Evolutionary conservation across 2,888 invertebrate species (phyloP), one percentile per base, ranked within the genome.

Genomic region (Hypercompe scribonia): DNA sequence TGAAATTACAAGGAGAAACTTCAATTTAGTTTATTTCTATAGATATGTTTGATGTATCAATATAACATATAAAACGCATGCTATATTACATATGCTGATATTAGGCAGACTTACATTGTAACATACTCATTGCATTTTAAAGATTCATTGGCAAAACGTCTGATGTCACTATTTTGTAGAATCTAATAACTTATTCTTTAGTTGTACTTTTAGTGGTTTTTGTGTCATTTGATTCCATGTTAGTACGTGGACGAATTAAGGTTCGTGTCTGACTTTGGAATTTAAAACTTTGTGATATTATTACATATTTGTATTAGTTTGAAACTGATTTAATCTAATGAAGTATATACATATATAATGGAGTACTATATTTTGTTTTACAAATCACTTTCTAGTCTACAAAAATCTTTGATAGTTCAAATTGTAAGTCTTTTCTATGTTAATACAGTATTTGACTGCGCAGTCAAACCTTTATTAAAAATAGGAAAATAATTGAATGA

Each of bases 161-260:
- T 72, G 73, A 82, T 81, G 81, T 82, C 82, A 82, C 76, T 54
- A 69, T 79, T 77, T 72, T 64, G 63, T 42, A 66, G 73, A 77
- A 77, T n/a, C 61, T 74, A 71, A 78, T 81, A 69, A 70, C 31
- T 68, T 75, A 77, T 83, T 75, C 72, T 61, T 31, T n/a, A 65
- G 46, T 65, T 28, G 24, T 42, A 50, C 58, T 68, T 70, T 28
- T 28, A 68, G 65, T 68, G 31, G 15, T 39, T 58, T 68, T 28
- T 68, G 58, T 64, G 67, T 64, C 71, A 68, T 64, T 74, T 36
- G 24, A 46, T 34, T 8, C 63, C 8, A 34, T 33, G 63, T 7
- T 28, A 36, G 33, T 66, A 7, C 28, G 54, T 42, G 42, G 21
- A 65, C 58, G 36, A 31, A 39, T 34, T 70, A 11, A 66, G 21